These are phyloP conservation scores for Catharus ustulatus DNA, from an alignment of 2,797 vertebrate species.

Conservation along the genomic window DNA sequence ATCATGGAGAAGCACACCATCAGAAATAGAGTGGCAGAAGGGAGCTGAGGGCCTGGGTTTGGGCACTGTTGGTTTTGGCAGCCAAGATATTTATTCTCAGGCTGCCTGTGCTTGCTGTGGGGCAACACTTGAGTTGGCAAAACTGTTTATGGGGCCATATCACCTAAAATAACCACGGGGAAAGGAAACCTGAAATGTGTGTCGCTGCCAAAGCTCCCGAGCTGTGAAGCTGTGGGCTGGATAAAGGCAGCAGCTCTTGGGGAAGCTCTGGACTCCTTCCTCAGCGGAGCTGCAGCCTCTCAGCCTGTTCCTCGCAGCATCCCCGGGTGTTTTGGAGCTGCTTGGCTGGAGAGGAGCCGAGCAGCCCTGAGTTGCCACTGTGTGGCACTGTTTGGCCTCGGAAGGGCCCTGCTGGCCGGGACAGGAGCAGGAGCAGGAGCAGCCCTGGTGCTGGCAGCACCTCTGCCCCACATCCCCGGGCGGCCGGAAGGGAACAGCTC, in stretches of 20 bases:
- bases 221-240: not conserved
- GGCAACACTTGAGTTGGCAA: not conserved
- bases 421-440: not conserved
- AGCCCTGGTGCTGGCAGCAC: not conserved
- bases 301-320: not conserved
- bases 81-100: not conserved
- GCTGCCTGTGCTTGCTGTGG: not conserved
- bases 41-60: not conserved
- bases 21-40: not conserved
- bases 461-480: slow-evolving; percentile 34
- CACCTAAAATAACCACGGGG: not conserved
- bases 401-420: not conserved
- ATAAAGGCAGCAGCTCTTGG: not conserved
- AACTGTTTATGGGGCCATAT: rapidly evolving
- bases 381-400: slow-evolving; percentile 74
- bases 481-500: not conserved
- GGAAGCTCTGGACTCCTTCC: not conserved
- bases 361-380: slow-evolving; percentile 46
- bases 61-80: not conserved
- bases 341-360: not conserved
- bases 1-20: rapidly evolving
- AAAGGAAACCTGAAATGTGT: not conserved
- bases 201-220: rapidly evolving
- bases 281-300: not conserved
- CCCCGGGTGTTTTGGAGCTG: not conserved